Evolutionary conservation across 2,113 vertebrate genomes (phyloP), one percentile per base, ranked within the genome.

Genomic region (Paraplagusia blochii): DNA sequence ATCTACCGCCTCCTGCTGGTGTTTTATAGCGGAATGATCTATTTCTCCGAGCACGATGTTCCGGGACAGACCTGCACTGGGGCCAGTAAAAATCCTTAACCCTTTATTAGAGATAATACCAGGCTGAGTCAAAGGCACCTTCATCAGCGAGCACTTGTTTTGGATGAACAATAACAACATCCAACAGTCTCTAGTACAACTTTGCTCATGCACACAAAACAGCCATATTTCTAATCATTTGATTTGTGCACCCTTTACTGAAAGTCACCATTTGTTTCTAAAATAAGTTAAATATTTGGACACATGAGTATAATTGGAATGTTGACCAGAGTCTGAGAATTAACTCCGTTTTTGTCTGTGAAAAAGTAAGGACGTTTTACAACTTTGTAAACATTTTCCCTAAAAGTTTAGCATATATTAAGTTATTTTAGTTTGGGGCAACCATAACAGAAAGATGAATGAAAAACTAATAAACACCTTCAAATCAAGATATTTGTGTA

Each of bases 111-210:
- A 60, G 58, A 59, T 58, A 55, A 75, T 43, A 59, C 69, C 68
- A 45, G 36, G 75, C 45, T 17, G 71, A 43, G 80, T 77, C 84
- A 61, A 49, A 73, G 73, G 76, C 85, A 83, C 72, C 74, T 70
- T 76, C 62, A 8, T 17, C 17, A 80, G 66, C 39, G 68, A 90
- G 88, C 88, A 69, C 88, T 84, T 88, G 74, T 61, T 84, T 81
- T 61, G 71, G 61, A 74, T 54, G 58, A 45, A 79, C 33, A 58
- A 52, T 38, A 63, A 54, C 53, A 19, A 38, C 1, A 15, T 75
- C 59, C 64, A 48, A 13, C 63, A 52, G 39, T 22, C 14, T 29
- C 47, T 17, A 39, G 48, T 43, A 38, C 29, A 15, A 57, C 43
- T 54, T 10, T 44, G 36, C 44, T 17, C 54, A 49, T 3, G 57